Evolutionary conservation across 92 coral and sea anemone genomes (phyloP), one percentile per base, ranked within the genome.

Genomic region (Micromussa lordhowensis): DNA sequence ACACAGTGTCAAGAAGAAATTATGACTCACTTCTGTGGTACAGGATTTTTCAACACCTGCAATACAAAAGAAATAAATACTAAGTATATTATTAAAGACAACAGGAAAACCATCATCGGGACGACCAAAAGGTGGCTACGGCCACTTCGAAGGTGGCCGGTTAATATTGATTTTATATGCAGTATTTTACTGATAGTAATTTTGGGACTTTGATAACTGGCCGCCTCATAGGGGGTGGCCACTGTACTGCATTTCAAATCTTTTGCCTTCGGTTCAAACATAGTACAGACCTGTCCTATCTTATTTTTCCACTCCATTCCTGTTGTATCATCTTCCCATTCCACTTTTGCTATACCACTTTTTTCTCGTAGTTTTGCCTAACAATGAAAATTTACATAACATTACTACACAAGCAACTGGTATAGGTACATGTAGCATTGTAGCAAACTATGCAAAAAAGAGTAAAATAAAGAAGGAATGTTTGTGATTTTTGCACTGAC

Each of bases 291-390:
- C 29, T 22, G 28, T 3, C 57, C n/a, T 77, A 80, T 44, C 81
- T 49, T 77, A 68, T 85, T 89, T 82, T 87, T 72, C 82, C 87
- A 71, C 40, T 91, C 78, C 16, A 32, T 21, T 78, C 78, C 85
- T 72, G 86, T 68, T 69, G 69, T 29, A 38, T 91, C 86, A 36
- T 75, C 87, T 63, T 91, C 93, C 93, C 93, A 91, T 34, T 91
- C 93, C 73, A 91, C 75, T 55, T 82, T 87, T 30, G 82, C 71
- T 58, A 83, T 81, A 29, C 83, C 87, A 68, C 72, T 91, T 68
- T 77, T 91, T 91, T 91, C 93, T 68, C 83, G 86, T 85, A 87
- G 91, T 71, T 78, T 83, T 31, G 83, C 91, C 93, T 91, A 48
- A 24, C 55, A 61, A 34, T 77, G 32, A 34, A 8, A 85, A 29